Evolutionary conservation across 2,888 invertebrate genomes (phyloP), one percentile per base, ranked within the genome.

Genomic region (Megamerina dolium): DNA sequence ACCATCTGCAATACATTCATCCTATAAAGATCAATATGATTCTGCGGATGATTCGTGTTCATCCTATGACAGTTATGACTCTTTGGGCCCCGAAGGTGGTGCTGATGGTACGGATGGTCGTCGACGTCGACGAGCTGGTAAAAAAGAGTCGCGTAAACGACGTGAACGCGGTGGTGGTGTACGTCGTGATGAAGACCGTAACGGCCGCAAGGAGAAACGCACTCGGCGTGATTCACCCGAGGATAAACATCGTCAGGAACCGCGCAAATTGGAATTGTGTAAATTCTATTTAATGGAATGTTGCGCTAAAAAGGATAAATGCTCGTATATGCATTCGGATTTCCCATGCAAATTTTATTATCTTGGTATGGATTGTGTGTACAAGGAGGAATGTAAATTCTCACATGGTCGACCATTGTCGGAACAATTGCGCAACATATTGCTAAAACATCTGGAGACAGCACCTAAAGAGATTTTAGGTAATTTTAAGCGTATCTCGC

Each of bases 291-390:
- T 95, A 47, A 89, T 88, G 83, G 92, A 92, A 55, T 90, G 90
- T 69, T 96, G 96, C 74, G 70, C 89, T 41, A 96, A 95, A 74
- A 83, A 90, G 60, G 93, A 93, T 58, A 89, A 91, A 72, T 97
- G 96, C 74, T 78, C 90, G 16, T 97, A 92, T 66, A 88, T 96
- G 88, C 96, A 96, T 74, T 82, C 87, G 60, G 94, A 95, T 70
- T 96, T 94, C 70, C 96, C 96, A 14, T 96, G 96, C 74, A 95
- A 95, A 77, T 95, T 87, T 74, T 94, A 85, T 73, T 95, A 97
- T 68, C 88, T 93, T 40, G 94, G 94, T 51, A 78, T 88, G 70
- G 83, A 85, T 42, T 95, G 95, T 70, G 79, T 80, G 52, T 81
- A 82, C 21, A 81, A 81, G 62, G 85, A 85, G n/a, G 83, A 85